phyloP scores from a whole-genome alignment of 2,113 vertebrate species.

The Poeciliopsis prolifica region DNA sequence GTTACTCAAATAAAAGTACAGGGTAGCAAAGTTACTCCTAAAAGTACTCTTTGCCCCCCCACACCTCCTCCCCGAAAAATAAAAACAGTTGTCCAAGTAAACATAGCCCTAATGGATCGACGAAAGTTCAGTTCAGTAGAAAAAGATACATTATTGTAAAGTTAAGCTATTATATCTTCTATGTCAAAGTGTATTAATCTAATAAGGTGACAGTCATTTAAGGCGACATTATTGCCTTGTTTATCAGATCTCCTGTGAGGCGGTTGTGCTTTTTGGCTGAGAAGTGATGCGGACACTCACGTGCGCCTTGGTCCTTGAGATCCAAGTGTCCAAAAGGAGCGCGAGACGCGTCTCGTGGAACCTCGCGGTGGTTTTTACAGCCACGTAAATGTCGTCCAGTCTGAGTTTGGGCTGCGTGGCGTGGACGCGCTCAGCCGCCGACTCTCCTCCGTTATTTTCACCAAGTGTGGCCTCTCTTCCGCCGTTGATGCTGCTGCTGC shows the following conservation, averaged over 20 bases:
- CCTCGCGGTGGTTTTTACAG: constrained; percentile 87
- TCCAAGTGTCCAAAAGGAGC: constrained; percentile 91
- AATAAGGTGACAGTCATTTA: background rate
- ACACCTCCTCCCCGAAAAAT: too few relatives aligned
- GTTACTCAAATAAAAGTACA: too few relatives aligned
- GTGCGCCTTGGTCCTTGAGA: constrained; percentile 85
- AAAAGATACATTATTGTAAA: background rate
- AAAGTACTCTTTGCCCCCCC: too few relatives aligned
- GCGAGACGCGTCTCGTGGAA: constrained; percentile 88
- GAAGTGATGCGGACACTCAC: constrained; percentile 70
- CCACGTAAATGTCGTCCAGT: constrained; percentile 85
- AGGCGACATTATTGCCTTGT: background rate
- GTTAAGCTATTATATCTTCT: background rate
- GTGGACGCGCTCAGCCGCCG: background rate
- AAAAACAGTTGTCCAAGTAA: too few relatives aligned
- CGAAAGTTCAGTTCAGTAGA: too few relatives aligned
- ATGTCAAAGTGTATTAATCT: background rate
- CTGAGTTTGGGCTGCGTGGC: constrained; percentile 26
- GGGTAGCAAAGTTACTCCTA: too few relatives aligned
- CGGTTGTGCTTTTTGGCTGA: background rate
- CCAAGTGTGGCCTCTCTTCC: background rate
- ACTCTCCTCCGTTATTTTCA: background rate
- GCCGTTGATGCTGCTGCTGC: background rate
- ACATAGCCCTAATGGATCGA: too few relatives aligned
- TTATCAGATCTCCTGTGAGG: background rate